phyloP scores from a whole-genome alignment of 2,113 vertebrate species.

The Eptesicus fuscus region DNA sequence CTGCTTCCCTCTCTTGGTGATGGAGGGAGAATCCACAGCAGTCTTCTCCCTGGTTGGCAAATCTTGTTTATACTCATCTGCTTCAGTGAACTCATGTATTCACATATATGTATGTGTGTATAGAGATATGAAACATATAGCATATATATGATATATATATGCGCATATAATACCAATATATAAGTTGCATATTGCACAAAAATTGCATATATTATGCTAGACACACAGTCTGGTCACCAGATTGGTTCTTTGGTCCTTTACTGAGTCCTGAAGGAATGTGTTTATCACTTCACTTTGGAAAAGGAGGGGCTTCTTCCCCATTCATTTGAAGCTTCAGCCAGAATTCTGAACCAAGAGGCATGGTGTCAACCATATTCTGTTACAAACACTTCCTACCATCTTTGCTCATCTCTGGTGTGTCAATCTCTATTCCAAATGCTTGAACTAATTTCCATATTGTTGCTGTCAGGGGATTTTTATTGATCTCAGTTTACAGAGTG shows the following conservation, averaged over 20 bases:
- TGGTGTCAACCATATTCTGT: background rate
- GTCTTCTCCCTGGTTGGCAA: background rate
- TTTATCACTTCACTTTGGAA: background rate
- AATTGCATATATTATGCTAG: background rate
- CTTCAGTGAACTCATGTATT: background rate
- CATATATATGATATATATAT: background rate
- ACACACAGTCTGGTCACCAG: background rate
- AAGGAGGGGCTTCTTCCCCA: background rate
- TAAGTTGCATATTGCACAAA: background rate
- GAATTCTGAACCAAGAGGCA: background rate
- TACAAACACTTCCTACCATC: background rate
- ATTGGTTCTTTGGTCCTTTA: background rate
- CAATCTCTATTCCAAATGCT: background rate
- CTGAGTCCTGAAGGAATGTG: background rate
- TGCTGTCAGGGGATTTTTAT: background rate
- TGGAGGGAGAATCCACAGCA: background rate
- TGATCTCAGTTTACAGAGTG: background rate
- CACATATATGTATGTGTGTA: background rate
- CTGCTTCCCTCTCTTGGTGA: rapidly evolving
- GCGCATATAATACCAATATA: background rate
- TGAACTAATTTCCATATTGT: background rate
- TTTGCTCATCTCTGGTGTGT: background rate
- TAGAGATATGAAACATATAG: background rate
- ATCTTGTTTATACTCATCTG: background rate
- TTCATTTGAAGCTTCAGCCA: background rate